A percentile compares a stretch with the other conserved stretches of the same genome.
These are phyloP conservation scores for Rhineura floridana DNA, from an alignment of 2,113 vertebrate species.

Conservation along the genomic window DNA sequence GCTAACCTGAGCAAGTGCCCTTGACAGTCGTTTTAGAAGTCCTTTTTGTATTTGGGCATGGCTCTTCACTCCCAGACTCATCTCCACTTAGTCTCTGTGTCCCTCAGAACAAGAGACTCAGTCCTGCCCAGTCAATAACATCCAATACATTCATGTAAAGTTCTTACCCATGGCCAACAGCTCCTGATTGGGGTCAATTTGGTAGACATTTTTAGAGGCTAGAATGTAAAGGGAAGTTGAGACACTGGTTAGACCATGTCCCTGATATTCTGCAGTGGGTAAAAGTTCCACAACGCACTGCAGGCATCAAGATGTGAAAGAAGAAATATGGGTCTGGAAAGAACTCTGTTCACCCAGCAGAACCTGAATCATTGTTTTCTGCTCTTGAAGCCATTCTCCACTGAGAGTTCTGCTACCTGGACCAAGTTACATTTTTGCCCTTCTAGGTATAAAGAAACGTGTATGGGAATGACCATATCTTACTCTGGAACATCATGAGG, in stretches of 20 bases:
- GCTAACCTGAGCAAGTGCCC: neutral
- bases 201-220: conserved; percentile 91
- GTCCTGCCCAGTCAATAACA: neutral
- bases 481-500: neutral
- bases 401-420: neutral
- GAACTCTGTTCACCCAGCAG: neutral
- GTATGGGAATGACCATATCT: neutral
- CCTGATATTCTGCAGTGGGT: too few species aligned
- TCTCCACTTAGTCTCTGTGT: neutral
- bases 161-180: conserved; percentile 90
- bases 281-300: neutral
- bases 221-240: conserved; percentile 14
- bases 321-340: neutral
- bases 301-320: accelerated
- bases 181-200: conserved; percentile 91
- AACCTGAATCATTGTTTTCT: neutral
- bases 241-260: accelerated
- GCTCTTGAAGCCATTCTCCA: neutral
- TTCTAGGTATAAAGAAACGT: neutral
- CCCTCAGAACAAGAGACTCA: neutral
- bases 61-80: neutral
- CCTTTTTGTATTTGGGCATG: neutral
- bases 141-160: accelerated
- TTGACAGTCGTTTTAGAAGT: neutral
- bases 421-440: neutral